phyloP scores from a whole-genome alignment of 2,113 vertebrate genomes.

The Procapra przewalskii region DNA sequence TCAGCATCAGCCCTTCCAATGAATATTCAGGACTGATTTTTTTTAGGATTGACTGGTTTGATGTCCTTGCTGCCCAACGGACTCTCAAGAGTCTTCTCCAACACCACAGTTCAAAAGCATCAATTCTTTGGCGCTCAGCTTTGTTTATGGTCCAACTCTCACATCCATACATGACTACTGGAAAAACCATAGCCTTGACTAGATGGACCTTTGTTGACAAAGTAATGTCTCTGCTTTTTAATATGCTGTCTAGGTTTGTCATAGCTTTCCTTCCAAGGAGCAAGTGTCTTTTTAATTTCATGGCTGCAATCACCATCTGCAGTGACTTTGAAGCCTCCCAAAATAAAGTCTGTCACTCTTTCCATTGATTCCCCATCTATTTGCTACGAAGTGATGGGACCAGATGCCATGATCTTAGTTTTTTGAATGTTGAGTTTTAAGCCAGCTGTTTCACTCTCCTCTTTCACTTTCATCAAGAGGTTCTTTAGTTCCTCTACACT shows the following conservation, averaged over 20 bases:
- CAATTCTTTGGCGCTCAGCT: accelerated
- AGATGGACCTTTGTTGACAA: neutral
- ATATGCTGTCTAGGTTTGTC: neutral
- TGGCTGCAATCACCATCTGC: neutral
- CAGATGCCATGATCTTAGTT: neutral
- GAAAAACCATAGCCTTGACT: neutral
- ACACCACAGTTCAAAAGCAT: neutral
- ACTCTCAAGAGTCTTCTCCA: neutral
- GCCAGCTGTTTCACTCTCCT: neutral
- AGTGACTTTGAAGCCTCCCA: neutral
- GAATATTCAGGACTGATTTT: neutral
- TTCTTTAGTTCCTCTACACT: neutral
- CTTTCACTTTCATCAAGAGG: neutral
- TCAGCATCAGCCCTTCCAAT: neutral
- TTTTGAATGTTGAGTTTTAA: neutral
- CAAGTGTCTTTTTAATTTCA: neutral
- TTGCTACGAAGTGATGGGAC: neutral
- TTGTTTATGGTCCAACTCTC: neutral
- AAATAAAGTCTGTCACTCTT: neutral
- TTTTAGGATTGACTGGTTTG: neutral
- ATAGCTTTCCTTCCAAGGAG: neutral
- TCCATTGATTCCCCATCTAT: neutral
- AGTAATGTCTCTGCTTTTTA: neutral
- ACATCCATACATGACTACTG: neutral
- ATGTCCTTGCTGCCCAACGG: neutral